These are phyloP conservation scores for Echinops telfairi DNA, from an alignment of 2,113 vertebrate species.

Conservation along the genomic window DNA sequence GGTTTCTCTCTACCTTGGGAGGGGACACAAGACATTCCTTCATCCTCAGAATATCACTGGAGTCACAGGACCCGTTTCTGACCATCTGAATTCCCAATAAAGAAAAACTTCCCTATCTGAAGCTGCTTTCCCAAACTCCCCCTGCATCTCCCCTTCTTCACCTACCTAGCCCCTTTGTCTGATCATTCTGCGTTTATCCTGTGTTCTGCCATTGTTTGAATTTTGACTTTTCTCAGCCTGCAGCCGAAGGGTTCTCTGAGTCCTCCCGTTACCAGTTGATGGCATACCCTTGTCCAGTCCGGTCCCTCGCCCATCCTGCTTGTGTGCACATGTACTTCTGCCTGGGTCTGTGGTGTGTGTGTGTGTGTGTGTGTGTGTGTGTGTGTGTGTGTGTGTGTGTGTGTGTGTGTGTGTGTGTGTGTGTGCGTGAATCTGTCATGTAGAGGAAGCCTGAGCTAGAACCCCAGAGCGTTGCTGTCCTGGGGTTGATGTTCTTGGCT, in stretches of 20 bases:
- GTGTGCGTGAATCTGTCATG: slow-evolving; percentile 81
- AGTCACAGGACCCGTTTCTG: slow-evolving; percentile 71
- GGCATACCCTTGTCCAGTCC: slow-evolving; percentile 56
- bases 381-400: slow-evolving; percentile 82
- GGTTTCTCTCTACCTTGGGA: slow-evolving; percentile 77
- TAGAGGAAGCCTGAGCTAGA: slow-evolving; percentile 76
- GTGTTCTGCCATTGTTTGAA: slow-evolving; percentile 75
- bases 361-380: slow-evolving; percentile 83
- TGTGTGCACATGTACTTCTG: slow-evolving; percentile 80
- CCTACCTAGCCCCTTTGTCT: slow-evolving; percentile 63
- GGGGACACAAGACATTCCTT: slow-evolving; percentile 70
- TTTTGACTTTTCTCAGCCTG: slow-evolving; percentile 74
- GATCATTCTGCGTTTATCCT: slow-evolving; percentile 71
- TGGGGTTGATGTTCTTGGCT: slow-evolving; percentile 49
- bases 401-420: slow-evolving; percentile 82
- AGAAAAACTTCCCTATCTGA: slow-evolving; percentile 80
- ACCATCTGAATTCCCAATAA: slow-evolving; percentile 75
- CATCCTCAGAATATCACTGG: slow-evolving; percentile 73
- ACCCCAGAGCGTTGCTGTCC: slow-evolving; percentile 53
- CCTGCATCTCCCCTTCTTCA: slow-evolving; percentile 76
- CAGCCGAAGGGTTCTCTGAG: slow-evolving; percentile 60
- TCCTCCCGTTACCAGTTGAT: slow-evolving; percentile 6
- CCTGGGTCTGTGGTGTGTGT: slow-evolving; percentile 80
- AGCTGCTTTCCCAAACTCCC: slow-evolving; percentile 71
- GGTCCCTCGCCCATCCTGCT: slow-evolving; percentile 64